Evolutionary conservation across 2,797 vertebrate genomes (phyloP).

Genomic region (Podarcis siculus): DNA sequence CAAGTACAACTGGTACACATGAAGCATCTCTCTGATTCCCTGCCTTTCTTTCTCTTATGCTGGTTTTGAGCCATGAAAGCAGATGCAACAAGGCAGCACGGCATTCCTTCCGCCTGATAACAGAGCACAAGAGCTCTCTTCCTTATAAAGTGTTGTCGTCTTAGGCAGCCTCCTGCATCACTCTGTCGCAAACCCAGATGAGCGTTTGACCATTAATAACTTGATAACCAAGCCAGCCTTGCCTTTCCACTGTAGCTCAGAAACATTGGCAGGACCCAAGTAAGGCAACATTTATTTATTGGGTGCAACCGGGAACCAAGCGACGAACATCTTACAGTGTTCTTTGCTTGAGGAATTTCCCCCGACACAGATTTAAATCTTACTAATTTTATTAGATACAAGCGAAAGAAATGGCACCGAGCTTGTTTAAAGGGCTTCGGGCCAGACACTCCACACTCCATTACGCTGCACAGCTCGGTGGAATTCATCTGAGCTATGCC

Average conservation of each 20-base stretch:
- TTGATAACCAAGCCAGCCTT: not conserved
- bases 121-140: not conserved
- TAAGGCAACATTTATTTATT: not conserved
- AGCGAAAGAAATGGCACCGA: not conserved
- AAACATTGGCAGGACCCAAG: constrained; percentile 12
- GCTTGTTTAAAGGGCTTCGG: constrained; percentile 14
- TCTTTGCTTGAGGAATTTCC: not conserved
- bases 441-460: not conserved
- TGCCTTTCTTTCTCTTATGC: not conserved
- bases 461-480: not conserved
- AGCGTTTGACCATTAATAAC: not conserved
- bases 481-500: constrained; percentile 9
- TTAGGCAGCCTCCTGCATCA: not conserved
- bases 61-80: not conserved
- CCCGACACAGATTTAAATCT: not conserved
- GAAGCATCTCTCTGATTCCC: not conserved
- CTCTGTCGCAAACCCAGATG: not conserved
- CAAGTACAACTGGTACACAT: not conserved
- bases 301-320: not conserved
- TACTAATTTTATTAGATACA: not conserved
- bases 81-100: not conserved
- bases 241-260: not conserved
- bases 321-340: not conserved
- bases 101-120: not conserved
- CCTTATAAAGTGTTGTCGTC: not conserved